Percentiles rank a stretch among this genome's conserved stretches.
These are phyloP conservation scores for Andrena chrysosceles DNA, from an alignment of 2,888 invertebrate genomes.

Conservation along the genomic window DNA sequence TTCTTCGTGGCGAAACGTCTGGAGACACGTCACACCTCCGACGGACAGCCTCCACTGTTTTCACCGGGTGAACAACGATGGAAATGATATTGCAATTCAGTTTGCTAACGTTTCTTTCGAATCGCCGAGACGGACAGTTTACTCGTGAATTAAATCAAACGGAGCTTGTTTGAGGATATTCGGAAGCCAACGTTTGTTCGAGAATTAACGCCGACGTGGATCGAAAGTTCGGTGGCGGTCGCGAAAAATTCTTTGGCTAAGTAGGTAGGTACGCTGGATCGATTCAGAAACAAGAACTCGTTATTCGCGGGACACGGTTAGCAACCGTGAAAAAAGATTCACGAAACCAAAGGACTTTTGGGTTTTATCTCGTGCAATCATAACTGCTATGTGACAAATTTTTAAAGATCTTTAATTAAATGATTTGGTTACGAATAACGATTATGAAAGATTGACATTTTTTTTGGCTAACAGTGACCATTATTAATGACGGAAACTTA, in stretches of 20 bases:
- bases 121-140: neutral
- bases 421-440: no score
- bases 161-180: neutral
- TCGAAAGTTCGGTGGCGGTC: conserved; percentile 7
- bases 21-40: no score
- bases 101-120: neutral
- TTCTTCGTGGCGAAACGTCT: neutral
- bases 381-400: no score
- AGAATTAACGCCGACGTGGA: conserved; percentile 12
- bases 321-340: neutral
- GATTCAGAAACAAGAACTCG: neutral
- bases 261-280: neutral
- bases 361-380: neutral
- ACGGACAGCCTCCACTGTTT: neutral
- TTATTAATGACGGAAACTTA: no score
- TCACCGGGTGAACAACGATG: neutral
- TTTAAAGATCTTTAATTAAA: no score
- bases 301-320: neutral
- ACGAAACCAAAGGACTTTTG: no score
- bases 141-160: neutral
- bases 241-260: conserved; percentile 1
- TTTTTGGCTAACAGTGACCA: no score
- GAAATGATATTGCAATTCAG: neutral
- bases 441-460: no score
- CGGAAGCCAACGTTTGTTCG: neutral